phyloP scores from a whole-genome alignment of 23 tunicate species.

The Clavelina lepadiformis region DNA sequence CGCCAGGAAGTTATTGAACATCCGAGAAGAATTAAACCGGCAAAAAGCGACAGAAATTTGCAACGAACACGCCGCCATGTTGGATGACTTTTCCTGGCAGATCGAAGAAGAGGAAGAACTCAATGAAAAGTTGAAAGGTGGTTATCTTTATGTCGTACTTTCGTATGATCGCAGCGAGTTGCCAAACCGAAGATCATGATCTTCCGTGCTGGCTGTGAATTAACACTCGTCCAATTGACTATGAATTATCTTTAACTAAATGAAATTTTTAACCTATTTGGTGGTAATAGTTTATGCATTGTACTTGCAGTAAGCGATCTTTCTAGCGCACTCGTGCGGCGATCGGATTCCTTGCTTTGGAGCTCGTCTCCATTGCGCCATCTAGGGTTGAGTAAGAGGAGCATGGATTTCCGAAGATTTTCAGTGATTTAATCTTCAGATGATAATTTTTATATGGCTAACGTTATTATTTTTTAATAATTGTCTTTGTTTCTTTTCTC shows the following conservation, averaged over 20 bases:
- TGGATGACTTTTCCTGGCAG: slow-evolving; percentile 58
- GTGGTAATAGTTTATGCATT: too few relatives aligned
- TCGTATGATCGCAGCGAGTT: not conserved
- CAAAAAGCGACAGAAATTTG: slow-evolving; percentile 29
- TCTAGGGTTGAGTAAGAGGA: slow-evolving; percentile 51
- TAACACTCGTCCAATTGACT: not conserved
- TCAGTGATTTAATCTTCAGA: slow-evolving; percentile 68
- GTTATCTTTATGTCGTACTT: not conserved
- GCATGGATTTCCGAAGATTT: slow-evolving; percentile 51
- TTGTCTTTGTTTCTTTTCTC: too few relatives aligned
- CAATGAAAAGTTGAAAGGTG: slow-evolving; percentile 44
- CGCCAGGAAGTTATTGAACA: slow-evolving; percentile 40
- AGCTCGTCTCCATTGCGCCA: slow-evolving; percentile 33
- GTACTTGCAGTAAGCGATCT: slow-evolving; percentile 43
- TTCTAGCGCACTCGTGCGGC: slow-evolving; percentile 43
- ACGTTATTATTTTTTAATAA: too few relatives aligned
- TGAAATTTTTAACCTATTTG: not conserved
- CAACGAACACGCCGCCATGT: slow-evolving; percentile 56
- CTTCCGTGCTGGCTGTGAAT: too few relatives aligned
- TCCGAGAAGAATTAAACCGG: slow-evolving; percentile 35
- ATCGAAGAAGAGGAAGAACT: slow-evolving; percentile 55
- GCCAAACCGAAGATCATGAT: not conserved
- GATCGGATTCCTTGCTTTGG: slow-evolving; percentile 30
- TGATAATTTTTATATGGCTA: too few relatives aligned
- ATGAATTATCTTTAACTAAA: not conserved